These are phyloP conservation scores for Macrophya alboannulata DNA, from an alignment of 2,888 invertebrate genomes.

Conservation along the genomic window DNA sequence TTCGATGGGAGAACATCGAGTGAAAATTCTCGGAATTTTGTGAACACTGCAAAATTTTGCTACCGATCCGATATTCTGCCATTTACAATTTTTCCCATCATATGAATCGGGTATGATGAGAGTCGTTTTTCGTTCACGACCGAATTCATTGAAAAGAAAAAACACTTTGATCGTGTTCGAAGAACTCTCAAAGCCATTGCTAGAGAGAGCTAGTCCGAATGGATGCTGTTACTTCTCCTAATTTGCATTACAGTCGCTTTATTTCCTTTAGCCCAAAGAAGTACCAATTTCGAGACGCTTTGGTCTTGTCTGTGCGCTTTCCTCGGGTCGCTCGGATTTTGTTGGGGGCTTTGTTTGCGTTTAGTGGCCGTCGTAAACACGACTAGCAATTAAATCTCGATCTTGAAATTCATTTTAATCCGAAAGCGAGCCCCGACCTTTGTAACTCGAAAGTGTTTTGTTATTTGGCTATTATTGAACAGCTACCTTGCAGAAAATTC, in stretches of 20 bases:
- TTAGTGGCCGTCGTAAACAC: constrained; percentile 52
- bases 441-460: constrained; percentile 28
- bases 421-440: constrained; percentile 17
- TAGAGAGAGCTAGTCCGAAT: constrained; percentile 40
- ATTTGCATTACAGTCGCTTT: constrained; percentile 56
- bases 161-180: constrained; percentile 39
- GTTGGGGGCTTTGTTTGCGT: constrained; percentile 51
- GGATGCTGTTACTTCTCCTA: constrained; percentile 52
- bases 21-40: background rate
- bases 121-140: background rate
- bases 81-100: background rate
- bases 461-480: constrained; percentile 40
- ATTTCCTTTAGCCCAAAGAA: constrained; percentile 54
- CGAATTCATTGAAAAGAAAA: background rate
- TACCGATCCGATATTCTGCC: background rate
- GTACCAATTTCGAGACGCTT: constrained; percentile 54
- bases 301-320: constrained; percentile 47
- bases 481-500: background rate
- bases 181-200: constrained; percentile 36
- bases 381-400: constrained; percentile 55
- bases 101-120: background rate
- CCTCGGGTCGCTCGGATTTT: constrained; percentile 36
- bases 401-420: constrained; percentile 53
- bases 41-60: background rate
- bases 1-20: background rate